These are phyloP conservation scores for Spisula solida DNA, from an alignment of 2,888 invertebrate species.

Conservation along the genomic window DNA sequence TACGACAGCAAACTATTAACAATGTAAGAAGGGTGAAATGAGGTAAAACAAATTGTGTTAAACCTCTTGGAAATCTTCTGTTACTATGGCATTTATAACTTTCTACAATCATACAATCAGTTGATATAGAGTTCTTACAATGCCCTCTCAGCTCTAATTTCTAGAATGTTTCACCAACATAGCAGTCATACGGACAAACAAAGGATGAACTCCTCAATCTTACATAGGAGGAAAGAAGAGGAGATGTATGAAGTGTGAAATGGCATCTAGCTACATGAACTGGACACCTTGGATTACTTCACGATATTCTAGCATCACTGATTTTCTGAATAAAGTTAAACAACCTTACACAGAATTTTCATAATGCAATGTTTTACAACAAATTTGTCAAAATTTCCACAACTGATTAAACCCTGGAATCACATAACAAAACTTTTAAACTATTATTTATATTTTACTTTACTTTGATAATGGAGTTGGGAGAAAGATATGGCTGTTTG, in stretches of 20 bases:
- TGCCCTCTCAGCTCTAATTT: not conserved
- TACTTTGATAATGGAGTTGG: no score
- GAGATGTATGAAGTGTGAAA: slow-evolving; percentile 59
- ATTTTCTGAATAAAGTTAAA: slow-evolving; percentile 54
- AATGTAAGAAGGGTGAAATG: slow-evolving; percentile 62
- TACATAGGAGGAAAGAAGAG: no score
- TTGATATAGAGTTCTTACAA: slow-evolving; percentile 25
- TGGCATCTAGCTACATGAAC: slow-evolving; percentile 23
- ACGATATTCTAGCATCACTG: slow-evolving; percentile 64
- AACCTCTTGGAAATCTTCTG: slow-evolving; percentile 59
- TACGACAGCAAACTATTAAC: not conserved
- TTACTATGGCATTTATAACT: slow-evolving; percentile 64
- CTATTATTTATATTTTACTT: no score
- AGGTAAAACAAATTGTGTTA: slow-evolving; percentile 11
- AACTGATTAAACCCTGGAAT: no score
- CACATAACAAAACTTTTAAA: no score
- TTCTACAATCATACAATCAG: slow-evolving; percentile 41
- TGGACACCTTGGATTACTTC: slow-evolving; percentile 67
- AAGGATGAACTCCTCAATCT: no score
- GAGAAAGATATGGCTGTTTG: no score
- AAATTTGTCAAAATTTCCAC: no score
- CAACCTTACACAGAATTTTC: slow-evolving; percentile 29
- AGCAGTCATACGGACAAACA: no score
- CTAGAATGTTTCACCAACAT: no score
- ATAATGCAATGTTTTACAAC: slow-evolving; percentile 12